These are phyloP conservation scores for Microcebus lehilahytsara DNA, from an alignment of 2,113 vertebrate species.

Conservation along the genomic window DNA sequence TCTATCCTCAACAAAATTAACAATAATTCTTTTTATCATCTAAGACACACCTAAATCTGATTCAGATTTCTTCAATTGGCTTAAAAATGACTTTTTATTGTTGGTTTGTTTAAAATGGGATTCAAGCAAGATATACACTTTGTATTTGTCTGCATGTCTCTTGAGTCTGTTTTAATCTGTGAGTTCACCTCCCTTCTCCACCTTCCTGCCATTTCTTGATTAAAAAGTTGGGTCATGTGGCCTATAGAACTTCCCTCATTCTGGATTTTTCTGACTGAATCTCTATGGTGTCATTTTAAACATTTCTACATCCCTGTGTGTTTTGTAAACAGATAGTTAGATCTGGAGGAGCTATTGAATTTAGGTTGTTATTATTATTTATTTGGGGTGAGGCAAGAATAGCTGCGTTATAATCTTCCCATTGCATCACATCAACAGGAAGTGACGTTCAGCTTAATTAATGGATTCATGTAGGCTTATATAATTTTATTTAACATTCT, in stretches of 20 bases:
- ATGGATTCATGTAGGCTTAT: not conserved
- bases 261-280: not conserved
- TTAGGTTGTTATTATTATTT: not conserved
- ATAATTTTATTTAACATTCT: constrained; percentile 21
- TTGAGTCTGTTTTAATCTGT: not conserved
- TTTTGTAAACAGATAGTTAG: not conserved
- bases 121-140: not conserved
- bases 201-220: not conserved
- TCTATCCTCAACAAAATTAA: not conserved
- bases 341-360: not conserved
- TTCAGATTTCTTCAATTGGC: not conserved
- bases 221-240: not conserved
- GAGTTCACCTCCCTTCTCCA: not conserved
- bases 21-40: not conserved
- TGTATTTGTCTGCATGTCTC: not conserved
- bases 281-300: not conserved
- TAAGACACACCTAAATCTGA: not conserved
- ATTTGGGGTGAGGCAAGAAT: not conserved
- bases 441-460: not conserved
- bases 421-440: not conserved
- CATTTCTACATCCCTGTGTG: not conserved
- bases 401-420: not conserved
- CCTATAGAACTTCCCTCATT: not conserved
- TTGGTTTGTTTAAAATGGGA: not conserved
- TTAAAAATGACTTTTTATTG: not conserved